Percentiles rank a stretch among this genome's conserved stretches.
These are phyloP conservation scores for Uropetala carovei DNA, from an alignment of 2,888 invertebrate species.

Conservation along the genomic window DNA sequence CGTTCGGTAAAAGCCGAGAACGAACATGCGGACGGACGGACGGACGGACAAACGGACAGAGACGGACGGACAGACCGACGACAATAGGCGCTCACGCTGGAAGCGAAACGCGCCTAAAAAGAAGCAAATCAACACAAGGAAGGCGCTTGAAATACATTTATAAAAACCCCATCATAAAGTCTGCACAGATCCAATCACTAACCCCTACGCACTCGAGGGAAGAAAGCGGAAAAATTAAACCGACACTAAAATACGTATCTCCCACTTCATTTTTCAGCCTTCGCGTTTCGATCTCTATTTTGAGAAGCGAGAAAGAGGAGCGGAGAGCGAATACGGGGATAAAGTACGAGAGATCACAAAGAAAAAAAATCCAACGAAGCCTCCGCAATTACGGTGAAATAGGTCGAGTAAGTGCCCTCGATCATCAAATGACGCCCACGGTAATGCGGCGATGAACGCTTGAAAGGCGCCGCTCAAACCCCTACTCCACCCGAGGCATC, in stretches of 20 bases:
- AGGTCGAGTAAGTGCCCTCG: neutral
- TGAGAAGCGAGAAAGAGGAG: no score
- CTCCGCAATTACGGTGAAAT: slow-evolving; percentile 4
- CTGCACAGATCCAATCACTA: neutral
- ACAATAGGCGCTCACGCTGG: no score
- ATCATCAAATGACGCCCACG: neutral
- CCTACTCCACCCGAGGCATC: neutral
- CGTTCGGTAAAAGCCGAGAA: no score
- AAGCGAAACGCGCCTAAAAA: no score
- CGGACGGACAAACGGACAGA: no score
- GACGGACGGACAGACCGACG: no score
- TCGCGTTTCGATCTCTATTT: no score
- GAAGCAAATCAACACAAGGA: no score
- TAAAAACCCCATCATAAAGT: no score
- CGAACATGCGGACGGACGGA: no score
- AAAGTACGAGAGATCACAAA: neutral
- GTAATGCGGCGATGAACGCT: neutral
- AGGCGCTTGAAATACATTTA: no score
- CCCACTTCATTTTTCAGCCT: neutral
- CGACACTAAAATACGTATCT: neutral
- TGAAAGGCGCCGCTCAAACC: neutral
- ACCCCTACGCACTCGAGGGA: neutral
- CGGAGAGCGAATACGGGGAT: no score
- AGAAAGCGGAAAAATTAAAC: neutral
- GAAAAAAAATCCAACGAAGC: neutral